Conservation (phyloP, 2,797 vertebrate species). For the Huso huso region DNA sequence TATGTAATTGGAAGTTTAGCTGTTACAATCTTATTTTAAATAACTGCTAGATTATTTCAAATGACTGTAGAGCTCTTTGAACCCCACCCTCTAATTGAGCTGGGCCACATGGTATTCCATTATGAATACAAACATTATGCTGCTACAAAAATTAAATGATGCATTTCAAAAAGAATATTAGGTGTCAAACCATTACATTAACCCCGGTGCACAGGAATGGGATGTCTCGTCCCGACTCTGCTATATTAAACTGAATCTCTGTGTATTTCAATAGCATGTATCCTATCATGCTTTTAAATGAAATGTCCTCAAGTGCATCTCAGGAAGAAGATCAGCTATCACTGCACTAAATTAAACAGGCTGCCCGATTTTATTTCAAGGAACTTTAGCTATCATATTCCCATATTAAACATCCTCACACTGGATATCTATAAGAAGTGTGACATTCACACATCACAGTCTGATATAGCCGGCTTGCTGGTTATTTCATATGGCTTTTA, state of each 20-base stretch:
- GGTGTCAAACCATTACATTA: not conserved
- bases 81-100: not conserved
- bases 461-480: too few species aligned
- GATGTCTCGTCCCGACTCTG: not conserved
- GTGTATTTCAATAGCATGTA: not conserved
- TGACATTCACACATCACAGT: not conserved
- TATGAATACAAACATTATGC: slow-evolving; percentile 4
- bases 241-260: not conserved
- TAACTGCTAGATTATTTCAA: not conserved
- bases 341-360: not conserved
- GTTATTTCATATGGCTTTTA: too few species aligned
- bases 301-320: not conserved
- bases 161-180: slow-evolving; percentile 1
- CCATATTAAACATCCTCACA: not conserved
- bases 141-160: not conserved
- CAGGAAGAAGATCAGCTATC: not conserved
- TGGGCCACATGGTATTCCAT: not conserved
- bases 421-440: not conserved
- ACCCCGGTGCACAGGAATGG: not conserved
- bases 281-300: not conserved
- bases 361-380: not conserved
- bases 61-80: not conserved
- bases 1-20: not conserved
- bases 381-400: slow-evolving; percentile 1
- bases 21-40: not conserved